Evolutionary conservation across 2,888 invertebrate genomes (phyloP), one percentile per base, ranked within the genome.

Genomic region (Smittia aterrima): DNA sequence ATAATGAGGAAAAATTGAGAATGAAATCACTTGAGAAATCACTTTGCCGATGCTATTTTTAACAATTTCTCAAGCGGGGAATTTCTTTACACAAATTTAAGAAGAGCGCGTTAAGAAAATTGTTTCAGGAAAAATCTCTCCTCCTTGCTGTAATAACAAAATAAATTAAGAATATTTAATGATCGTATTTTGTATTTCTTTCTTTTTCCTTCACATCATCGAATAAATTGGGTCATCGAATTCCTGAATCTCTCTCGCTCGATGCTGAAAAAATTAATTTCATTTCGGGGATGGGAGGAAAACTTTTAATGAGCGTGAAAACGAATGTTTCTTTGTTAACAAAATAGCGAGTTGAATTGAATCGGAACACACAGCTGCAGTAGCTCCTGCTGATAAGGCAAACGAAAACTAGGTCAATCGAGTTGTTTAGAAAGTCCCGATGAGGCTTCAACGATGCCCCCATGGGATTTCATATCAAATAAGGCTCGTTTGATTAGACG

Each of bases 101-200:
- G 13, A 16, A 64, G 64, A 67, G 66, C 20, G 40, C 38, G 40
- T n/a, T 1, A 66, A 66, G 40, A 67, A 40, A 13, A 47, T 13
- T 47, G 47, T 47, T 67, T 38, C 20, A 66, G 66, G 24, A 62
- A 27, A 22, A 67, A 7, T 20, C 20, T 13, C 66, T 18, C 27
- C n/a, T n/a, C 25, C 32, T 32, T 16, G 13, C 25, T 25, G 16
- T 18, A 64, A 64, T 64, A 64, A 64, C 27, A 64, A 27, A 64
- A 67, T 67, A 67, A 67, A 67, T 67, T 67, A 40, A 38, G 20
- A 38, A 9, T 38, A 67, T 40, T 67, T 67, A 67, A 67, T 38
- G 66, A 67, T 38, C 66, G 40, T 24, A 13, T n/a, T 20, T n/a
- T 20, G 16, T 54, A n/a, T 66, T 66, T 66, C 66, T 27, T 20